Percentiles rank a stretch among this genome's conserved stretches.
Conservation (phyloP, 2,888 invertebrate genomes). For the Marronus borbonicus region DNA sequence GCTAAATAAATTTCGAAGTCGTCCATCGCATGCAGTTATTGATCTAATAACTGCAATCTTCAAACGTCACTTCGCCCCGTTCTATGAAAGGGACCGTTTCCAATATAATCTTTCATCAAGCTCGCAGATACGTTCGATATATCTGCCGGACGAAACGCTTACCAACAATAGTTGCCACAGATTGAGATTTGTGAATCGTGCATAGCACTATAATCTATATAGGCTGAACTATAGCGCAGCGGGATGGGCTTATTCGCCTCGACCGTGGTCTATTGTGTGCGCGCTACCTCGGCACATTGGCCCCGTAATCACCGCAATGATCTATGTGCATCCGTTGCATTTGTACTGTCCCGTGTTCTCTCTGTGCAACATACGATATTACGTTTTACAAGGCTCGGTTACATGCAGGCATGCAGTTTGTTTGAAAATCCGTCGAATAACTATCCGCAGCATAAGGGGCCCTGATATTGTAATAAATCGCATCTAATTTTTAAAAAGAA, state of each 20-base stretch:
- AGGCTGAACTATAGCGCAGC: not conserved
- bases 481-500: too few species aligned
- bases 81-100: not conserved
- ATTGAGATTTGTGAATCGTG: slow-evolving; percentile 24
- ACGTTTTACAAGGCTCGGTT: slow-evolving; percentile 8
- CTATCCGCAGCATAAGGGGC: too few species aligned
- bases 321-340: slow-evolving; percentile 35
- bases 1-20: too few species aligned
- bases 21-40: too few species aligned
- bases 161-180: slow-evolving; percentile 13
- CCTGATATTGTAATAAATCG: too few species aligned
- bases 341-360: slow-evolving; percentile 9
- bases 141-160: not conserved
- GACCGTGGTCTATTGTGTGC: not conserved
- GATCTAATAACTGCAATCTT: too few species aligned
- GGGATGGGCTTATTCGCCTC: not conserved
- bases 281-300: slow-evolving; percentile 27
- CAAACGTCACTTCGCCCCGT: too few species aligned
- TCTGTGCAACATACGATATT: slow-evolving; percentile 16
- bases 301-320: slow-evolving; percentile 27
- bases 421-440: too few species aligned
- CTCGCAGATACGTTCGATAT: not conserved
- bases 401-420: too few species aligned
- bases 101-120: not conserved
- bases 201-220: not conserved